Conservation (phyloP, 2,797 vertebrate species). For the Gastrophryne carolinensis region DNA sequence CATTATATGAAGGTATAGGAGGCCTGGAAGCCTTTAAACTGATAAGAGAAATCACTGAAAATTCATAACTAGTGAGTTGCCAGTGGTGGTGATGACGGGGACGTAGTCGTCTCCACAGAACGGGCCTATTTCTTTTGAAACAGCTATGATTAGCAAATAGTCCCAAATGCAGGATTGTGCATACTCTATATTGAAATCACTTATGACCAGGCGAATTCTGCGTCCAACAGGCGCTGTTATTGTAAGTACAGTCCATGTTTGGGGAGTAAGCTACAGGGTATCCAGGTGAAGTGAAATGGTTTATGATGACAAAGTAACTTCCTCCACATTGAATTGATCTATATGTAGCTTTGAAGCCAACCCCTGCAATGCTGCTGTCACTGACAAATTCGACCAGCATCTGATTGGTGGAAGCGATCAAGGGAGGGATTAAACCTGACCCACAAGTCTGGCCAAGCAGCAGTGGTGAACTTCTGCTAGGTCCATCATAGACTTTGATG, state of each 20-base stretch:
- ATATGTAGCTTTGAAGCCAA: no score
- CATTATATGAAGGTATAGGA: not conserved
- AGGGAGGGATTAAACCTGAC: no score
- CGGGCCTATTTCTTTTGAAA: not conserved
- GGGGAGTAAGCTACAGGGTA: not conserved
- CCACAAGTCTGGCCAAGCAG: no score
- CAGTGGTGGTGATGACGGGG: not conserved
- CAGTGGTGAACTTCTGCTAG: no score
- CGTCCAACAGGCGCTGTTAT: slow-evolving; percentile 23
- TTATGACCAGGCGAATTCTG: not conserved
- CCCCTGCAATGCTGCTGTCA: no score
- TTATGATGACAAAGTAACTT: slow-evolving; percentile 54
- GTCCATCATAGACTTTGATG: slow-evolving; percentile 59
- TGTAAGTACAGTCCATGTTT: slow-evolving; percentile 10
- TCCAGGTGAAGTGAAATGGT: slow-evolving; percentile 53
- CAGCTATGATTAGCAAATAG: not conserved
- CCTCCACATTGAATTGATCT: slow-evolving; percentile 63
- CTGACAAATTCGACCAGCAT: no score
- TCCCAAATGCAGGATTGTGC: not conserved
- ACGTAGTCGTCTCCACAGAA: not conserved
- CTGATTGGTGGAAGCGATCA: no score
- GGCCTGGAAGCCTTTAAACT: not conserved
- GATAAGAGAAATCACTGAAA: not conserved
- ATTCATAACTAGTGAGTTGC: not conserved
- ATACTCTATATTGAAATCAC: not conserved